These are phyloP conservation scores for Sarcophaga rosellei DNA, from an alignment of 2,888 invertebrate species.

Conservation along the genomic window DNA sequence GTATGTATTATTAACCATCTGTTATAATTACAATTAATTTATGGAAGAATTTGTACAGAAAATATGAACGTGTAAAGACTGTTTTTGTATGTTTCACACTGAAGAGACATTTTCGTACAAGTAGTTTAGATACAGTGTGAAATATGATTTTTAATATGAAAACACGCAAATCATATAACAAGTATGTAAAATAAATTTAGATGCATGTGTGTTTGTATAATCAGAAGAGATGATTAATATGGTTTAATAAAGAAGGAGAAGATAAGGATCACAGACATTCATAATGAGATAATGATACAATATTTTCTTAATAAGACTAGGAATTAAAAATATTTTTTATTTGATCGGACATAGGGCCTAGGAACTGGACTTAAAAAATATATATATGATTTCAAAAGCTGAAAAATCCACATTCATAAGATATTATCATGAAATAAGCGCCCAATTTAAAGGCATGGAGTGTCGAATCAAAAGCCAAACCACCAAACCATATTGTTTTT, in stretches of 20 bases:
- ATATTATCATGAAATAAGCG: no score
- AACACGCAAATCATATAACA: slow-evolving; percentile 37
- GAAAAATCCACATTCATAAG: no score
- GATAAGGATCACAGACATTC: not conserved
- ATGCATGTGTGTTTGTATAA: not conserved
- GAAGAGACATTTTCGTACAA: not conserved
- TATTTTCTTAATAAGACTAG: no score
- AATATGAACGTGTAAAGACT: slow-evolving; percentile 9
- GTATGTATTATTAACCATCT: slow-evolving; percentile 34
- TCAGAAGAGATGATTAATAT: no score
- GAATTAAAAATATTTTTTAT: no score
- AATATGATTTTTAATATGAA: slow-evolving; percentile 8
- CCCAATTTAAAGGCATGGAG: no score
- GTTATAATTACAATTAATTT: slow-evolving; percentile 42
- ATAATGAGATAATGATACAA: not conserved
- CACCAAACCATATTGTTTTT: no score
- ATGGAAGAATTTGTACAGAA: slow-evolving; percentile 36
- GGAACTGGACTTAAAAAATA: no score
- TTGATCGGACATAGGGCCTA: no score
- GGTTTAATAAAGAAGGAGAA: no score
- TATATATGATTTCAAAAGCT: no score
- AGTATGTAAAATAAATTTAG: not conserved
- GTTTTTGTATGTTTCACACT: slow-evolving; percentile 33
- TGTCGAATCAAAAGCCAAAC: no score
- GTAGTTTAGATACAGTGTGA: slow-evolving; percentile 1